phyloP scores from a whole-genome alignment of 2,797 vertebrate species.

The Peromyscus nudipes region DNA sequence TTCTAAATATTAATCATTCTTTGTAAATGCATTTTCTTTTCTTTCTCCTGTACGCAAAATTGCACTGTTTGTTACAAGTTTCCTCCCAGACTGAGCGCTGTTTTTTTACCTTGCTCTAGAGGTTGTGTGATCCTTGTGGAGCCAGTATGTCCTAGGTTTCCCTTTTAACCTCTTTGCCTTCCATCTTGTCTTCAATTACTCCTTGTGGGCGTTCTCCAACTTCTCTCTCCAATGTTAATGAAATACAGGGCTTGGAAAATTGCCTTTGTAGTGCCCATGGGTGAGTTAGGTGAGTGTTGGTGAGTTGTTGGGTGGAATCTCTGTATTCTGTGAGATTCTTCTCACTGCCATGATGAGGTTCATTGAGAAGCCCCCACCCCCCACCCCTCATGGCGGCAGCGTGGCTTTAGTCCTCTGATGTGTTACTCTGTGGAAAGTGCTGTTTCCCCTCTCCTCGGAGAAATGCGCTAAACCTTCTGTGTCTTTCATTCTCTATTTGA shows the following conservation, averaged over 20 bases:
- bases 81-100: constrained; percentile 2
- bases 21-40: constrained; percentile 54
- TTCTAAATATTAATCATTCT: constrained; percentile 73
- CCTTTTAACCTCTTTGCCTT: constrained; percentile 17
- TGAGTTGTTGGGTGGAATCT: background rate
- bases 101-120: constrained; percentile 52
- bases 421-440: constrained; percentile 23
- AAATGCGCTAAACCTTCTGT: background rate
- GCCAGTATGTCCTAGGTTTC: constrained; percentile 9
- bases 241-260: constrained; percentile 65
- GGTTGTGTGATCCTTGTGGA: constrained; percentile 19
- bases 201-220: constrained; percentile 5
- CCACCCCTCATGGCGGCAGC: background rate
- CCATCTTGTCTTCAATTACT: constrained; percentile 31
- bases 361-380: background rate
- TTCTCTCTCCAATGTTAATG: constrained; percentile 41
- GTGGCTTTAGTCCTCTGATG: background rate
- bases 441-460: constrained; percentile 49
- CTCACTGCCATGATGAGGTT: constrained; percentile 14
- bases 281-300: background rate
- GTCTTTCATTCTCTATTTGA: constrained; percentile 48
- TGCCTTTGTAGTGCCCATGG: constrained; percentile 15
- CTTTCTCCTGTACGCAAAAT: constrained; percentile 12
- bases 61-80: constrained; percentile 50
- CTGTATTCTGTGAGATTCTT: constrained; percentile 35